A percentile compares a stretch with the other conserved stretches of the same genome.
Conservation (phyloP, 2,113 vertebrate genomes). For the Smithornis capensis region DNA sequence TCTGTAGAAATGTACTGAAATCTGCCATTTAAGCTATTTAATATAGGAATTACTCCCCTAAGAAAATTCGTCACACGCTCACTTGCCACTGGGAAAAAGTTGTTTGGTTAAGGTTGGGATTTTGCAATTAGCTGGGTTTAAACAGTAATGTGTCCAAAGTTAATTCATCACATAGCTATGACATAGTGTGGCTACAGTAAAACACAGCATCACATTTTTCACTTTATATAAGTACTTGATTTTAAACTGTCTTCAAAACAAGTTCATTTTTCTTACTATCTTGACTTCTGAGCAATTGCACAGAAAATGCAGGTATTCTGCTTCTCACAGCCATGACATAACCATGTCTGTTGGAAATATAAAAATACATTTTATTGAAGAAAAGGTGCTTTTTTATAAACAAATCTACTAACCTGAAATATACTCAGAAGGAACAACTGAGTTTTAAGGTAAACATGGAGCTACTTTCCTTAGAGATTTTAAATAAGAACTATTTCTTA, state of each 20-base stretch:
- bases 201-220: not conserved
- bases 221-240: not conserved
- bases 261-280: too few species aligned
- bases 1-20: not conserved
- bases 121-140: not conserved
- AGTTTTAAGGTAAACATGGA: not conserved
- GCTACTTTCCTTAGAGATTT: not conserved
- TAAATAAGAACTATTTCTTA: not conserved
- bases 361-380: not conserved
- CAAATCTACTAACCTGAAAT: not conserved
- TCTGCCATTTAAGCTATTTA: not conserved
- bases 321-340: not conserved
- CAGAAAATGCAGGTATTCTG: not conserved
- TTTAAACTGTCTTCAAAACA: not conserved
- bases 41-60: not conserved
- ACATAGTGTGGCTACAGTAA: not conserved
- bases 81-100: not conserved
- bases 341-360: not conserved
- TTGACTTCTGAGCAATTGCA: not conserved
- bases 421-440: not conserved
- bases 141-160: not conserved
- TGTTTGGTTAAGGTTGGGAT: not conserved
- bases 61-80: fast-evolving
- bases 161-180: fast-evolving
- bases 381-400: not conserved